Evolutionary conservation across 2,113 vertebrate genomes (phyloP).

Genomic region (Paramormyrops kingsleyae): DNA sequence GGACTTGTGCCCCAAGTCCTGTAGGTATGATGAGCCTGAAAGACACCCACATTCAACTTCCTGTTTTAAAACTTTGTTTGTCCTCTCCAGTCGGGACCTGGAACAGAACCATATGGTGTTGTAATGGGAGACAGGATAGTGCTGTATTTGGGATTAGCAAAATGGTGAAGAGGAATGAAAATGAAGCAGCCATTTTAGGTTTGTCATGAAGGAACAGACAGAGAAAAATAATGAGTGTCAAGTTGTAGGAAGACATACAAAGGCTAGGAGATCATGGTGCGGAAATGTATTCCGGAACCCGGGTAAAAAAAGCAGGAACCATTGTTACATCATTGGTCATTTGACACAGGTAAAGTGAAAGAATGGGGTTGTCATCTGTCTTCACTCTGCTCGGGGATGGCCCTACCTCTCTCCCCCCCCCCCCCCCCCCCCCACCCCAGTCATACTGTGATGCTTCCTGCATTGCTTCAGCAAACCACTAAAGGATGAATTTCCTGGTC

Average conservation of each 20-base stretch:
- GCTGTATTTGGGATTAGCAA: neutral
- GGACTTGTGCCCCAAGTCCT: neutral
- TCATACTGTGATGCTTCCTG: neutral
- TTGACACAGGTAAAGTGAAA: neutral
- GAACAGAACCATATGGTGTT: neutral
- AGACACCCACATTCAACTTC: neutral
- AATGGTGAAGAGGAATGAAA: neutral
- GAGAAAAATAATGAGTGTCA: neutral
- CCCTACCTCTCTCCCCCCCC: neutral
- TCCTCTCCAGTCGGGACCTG: neutral
- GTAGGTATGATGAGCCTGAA: neutral
- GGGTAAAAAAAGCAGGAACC: neutral
- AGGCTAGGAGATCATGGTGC: neutral
- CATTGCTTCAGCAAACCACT: neutral
- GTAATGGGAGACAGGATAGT: neutral
- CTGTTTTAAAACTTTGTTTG: neutral
- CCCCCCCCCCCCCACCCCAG: neutral
- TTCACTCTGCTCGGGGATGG: neutral
- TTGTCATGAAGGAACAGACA: neutral
- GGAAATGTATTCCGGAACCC: neutral
- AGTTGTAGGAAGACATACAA: neutral
- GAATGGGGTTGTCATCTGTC: neutral
- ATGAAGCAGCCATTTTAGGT: neutral
- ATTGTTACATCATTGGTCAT: neutral
- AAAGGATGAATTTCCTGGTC: neutral